Evolutionary conservation across 1,140 invertebrate species (phyloP), one percentile per base, ranked within the genome.

Genomic region (Ephestia elutella): DNA sequence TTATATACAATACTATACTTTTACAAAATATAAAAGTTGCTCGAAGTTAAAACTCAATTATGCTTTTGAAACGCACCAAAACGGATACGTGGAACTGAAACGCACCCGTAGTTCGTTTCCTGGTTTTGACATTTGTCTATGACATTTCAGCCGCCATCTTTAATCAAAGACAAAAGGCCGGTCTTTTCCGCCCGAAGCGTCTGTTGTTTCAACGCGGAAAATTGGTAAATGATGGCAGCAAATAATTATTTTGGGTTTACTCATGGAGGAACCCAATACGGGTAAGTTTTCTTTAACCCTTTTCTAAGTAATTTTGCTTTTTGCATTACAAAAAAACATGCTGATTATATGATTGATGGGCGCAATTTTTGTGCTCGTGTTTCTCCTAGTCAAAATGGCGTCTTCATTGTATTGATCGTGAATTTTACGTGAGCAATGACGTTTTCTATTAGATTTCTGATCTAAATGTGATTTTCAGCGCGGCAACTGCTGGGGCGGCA

Each of bases 201-300:
- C 77, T 80, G 70, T 81, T 77, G 73, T 84, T 82, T 80, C 71
- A 70, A 76, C 68, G 79, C 66, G 73, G 74, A 82, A 76, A 80
- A 84, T 82, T 84, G 72, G 84, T 87, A 79, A 87, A 85, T 86
- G 78, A 96, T 96, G 95, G 94, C 95, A 86, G 93, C 95, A 87
- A 96, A 96, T 91, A 96, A 96, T 92, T 96, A 96, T 91, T 96
- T 96, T 89, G 95, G 95, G 75, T 96, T 96, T 92, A 95, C 95
- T 80, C 95, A 96, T 86, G 94, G 95, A 73, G 95, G 95, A 86
- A 96, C 95, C 75, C 95, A 96, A 91, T 96, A 96, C 90, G 94
- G 94, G 93, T 95, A 91, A 90, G 92, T 90, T 71, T 58, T 63
- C 59, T 71, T 56, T 53, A 44, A 57, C 54, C 54, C 58, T 70